phyloP scores from a whole-genome alignment of 2,888 invertebrate species.

The Electrophaes corylata region DNA sequence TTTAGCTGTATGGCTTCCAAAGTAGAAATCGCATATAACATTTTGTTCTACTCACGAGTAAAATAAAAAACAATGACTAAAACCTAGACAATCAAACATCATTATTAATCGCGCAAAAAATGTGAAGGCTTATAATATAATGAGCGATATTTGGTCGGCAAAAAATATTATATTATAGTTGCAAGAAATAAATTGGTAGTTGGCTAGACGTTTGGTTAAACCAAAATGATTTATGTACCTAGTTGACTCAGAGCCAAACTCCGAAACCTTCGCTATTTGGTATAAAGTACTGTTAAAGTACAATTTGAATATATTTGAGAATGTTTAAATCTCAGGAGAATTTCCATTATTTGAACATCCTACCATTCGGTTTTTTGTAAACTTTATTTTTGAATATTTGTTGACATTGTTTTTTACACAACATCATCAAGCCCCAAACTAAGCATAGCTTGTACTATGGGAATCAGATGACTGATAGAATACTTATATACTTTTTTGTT shows the following conservation, averaged over 20 bases:
- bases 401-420: too few relatives aligned
- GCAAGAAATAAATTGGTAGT: neutral
- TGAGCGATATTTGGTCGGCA: constrained; percentile 30
- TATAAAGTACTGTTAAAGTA: neutral
- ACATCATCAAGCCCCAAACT: too few relatives aligned
- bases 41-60: neutral
- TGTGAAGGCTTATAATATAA: constrained; percentile 34
- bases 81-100: constrained; percentile 6
- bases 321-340: too few relatives aligned
- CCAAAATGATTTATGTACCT: constrained; percentile 9
- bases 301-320: too few relatives aligned
- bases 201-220: constrained; percentile 6
- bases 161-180: neutral
- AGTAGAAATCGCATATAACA: neutral
- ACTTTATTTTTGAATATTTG: too few relatives aligned
- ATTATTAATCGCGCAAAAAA: constrained; percentile 35
- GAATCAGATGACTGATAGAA: too few relatives aligned
- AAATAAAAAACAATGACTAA: constrained; percentile 2
- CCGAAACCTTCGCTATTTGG: neutral
- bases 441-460: too few relatives aligned
- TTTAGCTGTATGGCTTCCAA: neutral
- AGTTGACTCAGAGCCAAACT: neutral
- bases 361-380: too few relatives aligned
- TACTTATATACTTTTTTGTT: too few relatives aligned
- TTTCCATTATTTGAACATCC: too few relatives aligned